Evolutionary conservation across 2,888 invertebrate genomes (phyloP), one percentile per base, ranked within the genome.

Genomic region (Plusia festucae): DNA sequence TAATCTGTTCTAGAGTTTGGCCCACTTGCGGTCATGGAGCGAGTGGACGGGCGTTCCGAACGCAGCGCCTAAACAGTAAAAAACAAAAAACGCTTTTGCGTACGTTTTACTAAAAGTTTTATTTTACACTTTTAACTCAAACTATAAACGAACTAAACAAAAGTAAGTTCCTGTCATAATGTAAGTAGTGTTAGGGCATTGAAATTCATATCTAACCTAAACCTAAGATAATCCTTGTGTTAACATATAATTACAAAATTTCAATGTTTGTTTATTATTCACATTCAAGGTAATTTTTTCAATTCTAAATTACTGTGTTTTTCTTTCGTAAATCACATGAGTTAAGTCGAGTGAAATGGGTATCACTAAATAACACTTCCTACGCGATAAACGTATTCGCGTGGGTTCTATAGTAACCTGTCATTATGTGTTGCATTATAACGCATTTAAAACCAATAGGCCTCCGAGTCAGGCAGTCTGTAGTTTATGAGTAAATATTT

Each of bases 1-100:
- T 93, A 93, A 93, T 93, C 92, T 93, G 92, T 92, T 93, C 85
- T 84, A 85, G 85, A 91, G 91, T 93, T 93, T 89, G 90, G 89
- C 92, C 89, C 89, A 90, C 90, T 91, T 91, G 90, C 79, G 88
- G 88, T 85, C 72, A 73, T 61, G 54, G 46, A 44, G n/a, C 6
- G 7, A 9, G 16, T 22, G 82, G 32, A 55, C 75, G 78, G 7
- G 75, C 80, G 69, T 52, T 40, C 7, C 1, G n/a, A 72, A 55
- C 72, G 74, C 66, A 11, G 65, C 71, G 27, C 30, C 60, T 53
- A 7, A 65, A 60, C 63, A 58, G 18, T 16, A 16, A 27, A 18
- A 11, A 22, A 11, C 11, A 18, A 54, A 20, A 53, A 2, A 18
- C 32, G 34, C n/a, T 15, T 51, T 53, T 49, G 69, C 62, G 27